phyloP scores from a whole-genome alignment of 1,140 invertebrate genomes.

The Sweltsa coloradensis region DNA sequence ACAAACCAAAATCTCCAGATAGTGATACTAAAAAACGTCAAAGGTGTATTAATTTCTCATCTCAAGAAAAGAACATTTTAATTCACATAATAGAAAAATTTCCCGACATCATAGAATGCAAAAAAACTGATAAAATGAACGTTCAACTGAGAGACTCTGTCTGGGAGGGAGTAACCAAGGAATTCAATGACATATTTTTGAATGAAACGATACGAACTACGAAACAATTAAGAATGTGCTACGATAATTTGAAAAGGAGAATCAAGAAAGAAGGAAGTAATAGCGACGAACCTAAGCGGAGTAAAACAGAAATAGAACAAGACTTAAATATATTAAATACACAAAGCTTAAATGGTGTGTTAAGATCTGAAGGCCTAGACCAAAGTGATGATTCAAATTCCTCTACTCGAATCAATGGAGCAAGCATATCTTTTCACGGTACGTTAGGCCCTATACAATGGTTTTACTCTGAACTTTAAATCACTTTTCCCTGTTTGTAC shows the following conservation, averaged over 20 bases:
- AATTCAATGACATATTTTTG: conserved; percentile 3
- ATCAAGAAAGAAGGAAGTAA: neutral
- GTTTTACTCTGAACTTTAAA: neutral
- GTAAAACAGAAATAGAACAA: no score
- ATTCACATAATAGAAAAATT: conserved; percentile 8
- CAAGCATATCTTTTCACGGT: neutral
- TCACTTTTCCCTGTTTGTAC: neutral
- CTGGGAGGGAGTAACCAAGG: conserved; percentile 3
- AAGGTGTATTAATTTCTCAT: conserved; percentile 7
- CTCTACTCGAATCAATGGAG: neutral
- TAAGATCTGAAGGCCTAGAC: neutral
- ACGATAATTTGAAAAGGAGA: conserved; percentile 7
- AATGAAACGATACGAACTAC: conserved; percentile 1
- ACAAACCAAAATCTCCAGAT: no score
- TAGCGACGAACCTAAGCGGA: no score
- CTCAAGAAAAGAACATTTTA: conserved; percentile 8
- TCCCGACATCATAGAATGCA: conserved; percentile 3
- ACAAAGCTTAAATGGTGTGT: neutral
- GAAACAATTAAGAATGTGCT: conserved; percentile 5
- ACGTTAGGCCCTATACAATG: neutral
- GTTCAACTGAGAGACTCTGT: conserved; percentile 1
- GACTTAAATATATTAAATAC: no score
- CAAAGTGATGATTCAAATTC: conserved; percentile 4
- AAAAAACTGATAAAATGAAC: conserved; percentile 4
- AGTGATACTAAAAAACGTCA: neutral